phyloP scores from a whole-genome alignment of 2,888 invertebrate species.

The Artemia sp. region DNA sequence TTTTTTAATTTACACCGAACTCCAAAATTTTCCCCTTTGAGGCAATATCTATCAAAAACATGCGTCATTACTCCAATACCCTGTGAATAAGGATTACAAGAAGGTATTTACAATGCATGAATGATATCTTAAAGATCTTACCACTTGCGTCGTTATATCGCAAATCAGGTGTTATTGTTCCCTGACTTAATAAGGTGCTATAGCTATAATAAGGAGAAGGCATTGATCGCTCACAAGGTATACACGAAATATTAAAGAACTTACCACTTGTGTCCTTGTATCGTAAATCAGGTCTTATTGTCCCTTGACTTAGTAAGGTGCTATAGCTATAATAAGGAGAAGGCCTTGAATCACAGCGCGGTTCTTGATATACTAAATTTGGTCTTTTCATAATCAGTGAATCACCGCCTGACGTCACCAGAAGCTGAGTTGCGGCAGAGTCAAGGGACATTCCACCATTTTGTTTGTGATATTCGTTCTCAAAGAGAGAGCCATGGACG shows the following conservation, averaged over 20 bases:
- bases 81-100: too few species aligned
- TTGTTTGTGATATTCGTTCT: slow-evolving; percentile 14
- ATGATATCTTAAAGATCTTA: too few species aligned
- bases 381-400: background rate
- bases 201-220: slow-evolving; percentile 49
- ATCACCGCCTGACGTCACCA: background rate
- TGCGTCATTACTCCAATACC: too few species aligned
- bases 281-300: background rate
- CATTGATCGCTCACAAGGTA: slow-evolving; percentile 40
- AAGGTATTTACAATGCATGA: too few species aligned
- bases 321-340: slow-evolving; percentile 59
- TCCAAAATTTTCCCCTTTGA: too few species aligned
- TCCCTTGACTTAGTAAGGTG: slow-evolving; percentile 47
- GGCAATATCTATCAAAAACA: too few species aligned
- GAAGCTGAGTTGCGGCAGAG: slow-evolving; percentile 4
- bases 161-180: background rate
- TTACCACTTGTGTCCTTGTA: background rate
- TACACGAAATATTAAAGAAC: background rate
- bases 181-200: slow-evolving; percentile 38
- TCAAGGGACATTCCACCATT: slow-evolving; percentile 21
- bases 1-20: too few species aligned
- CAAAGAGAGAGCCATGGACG: background rate
- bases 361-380: slow-evolving; percentile 45
- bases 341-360: slow-evolving; percentile 55
- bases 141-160: background rate